Percentiles rank a stretch among this genome's conserved stretches.
phyloP scores from a whole-genome alignment of 2,888 invertebrate species.

The Thymelicus sylvestris region DNA sequence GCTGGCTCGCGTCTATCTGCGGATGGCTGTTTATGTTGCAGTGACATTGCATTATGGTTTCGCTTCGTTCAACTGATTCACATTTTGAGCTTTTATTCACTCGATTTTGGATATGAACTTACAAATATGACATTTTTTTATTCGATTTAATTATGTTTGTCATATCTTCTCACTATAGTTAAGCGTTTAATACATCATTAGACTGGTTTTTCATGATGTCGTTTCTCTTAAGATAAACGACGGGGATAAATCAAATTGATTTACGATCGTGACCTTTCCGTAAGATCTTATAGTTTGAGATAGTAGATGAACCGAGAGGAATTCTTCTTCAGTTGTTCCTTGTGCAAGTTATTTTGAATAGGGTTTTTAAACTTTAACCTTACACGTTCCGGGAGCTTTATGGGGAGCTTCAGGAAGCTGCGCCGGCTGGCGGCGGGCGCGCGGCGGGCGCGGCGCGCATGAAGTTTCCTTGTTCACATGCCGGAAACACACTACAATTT shows the following conservation, averaged over 20 bases:
- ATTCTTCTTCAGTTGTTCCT: neutral
- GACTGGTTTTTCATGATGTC: neutral
- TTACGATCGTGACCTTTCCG: slow-evolving; percentile 2
- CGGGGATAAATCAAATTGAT: neutral
- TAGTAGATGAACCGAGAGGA: neutral
- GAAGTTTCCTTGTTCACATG: neutral
- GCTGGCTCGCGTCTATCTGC: slow-evolving; percentile 23
- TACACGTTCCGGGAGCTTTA: neutral
- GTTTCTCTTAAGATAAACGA: neutral
- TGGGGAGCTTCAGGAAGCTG: neutral
- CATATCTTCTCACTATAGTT: no score
- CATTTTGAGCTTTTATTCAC: slow-evolving; percentile 18
- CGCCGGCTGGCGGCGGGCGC: neutral
- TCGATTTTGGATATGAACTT: no score
- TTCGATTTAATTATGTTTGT: no score
- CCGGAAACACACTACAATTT: neutral
- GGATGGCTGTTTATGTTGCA: slow-evolving; percentile 21
- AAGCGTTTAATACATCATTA: neutral
- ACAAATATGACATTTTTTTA: no score
- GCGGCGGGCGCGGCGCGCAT: neutral
- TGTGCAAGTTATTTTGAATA: neutral
- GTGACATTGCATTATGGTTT: neutral
- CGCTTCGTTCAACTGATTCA: neutral
- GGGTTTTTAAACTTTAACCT: neutral
- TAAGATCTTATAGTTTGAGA: neutral